phyloP scores from a whole-genome alignment of 2,797 vertebrate genomes.

The Hydrolagus colliei region DNA sequence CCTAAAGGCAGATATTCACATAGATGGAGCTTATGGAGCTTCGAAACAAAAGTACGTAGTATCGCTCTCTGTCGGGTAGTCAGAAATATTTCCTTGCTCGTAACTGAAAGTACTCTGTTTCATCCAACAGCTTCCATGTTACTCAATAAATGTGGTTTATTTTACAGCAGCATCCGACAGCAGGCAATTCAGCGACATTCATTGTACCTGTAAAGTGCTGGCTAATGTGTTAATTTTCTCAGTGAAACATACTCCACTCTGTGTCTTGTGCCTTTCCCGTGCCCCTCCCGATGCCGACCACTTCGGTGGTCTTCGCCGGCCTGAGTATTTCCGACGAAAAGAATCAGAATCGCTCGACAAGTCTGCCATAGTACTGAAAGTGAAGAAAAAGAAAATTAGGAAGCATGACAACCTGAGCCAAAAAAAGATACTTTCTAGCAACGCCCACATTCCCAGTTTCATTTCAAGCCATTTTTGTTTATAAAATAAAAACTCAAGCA shows the following conservation, averaged over 20 bases:
- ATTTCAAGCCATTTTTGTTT: too few species aligned
- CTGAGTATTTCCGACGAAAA: slow-evolving; percentile 43
- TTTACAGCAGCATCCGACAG: too few species aligned
- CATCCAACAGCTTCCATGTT: too few species aligned
- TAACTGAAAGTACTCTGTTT: too few species aligned
- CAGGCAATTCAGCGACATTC: too few species aligned
- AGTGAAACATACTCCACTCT: slow-evolving; percentile 56
- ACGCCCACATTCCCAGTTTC: background rate
- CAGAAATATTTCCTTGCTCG: too few species aligned
- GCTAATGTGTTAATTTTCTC: slow-evolving; percentile 82
- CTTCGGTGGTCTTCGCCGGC: slow-evolving; percentile 52
- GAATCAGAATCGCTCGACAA: slow-evolving; percentile 80
- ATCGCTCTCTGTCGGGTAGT: too few species aligned
- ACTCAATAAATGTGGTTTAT: too few species aligned
- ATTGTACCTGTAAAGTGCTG: slow-evolving; percentile 76
- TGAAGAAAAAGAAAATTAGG: background rate
- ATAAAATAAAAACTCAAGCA: too few species aligned
- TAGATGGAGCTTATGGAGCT: too few species aligned
- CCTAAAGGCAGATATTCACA: too few species aligned
- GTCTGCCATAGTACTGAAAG: slow-evolving; percentile 61
- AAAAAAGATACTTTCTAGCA: background rate
- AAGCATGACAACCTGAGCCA: background rate
- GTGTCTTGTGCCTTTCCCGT: slow-evolving; percentile 38
- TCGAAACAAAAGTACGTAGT: too few species aligned
- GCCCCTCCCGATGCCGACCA: slow-evolving; percentile 43